Conservation (phyloP, 1,140 invertebrate species). For the Gryon sp. region DNA sequence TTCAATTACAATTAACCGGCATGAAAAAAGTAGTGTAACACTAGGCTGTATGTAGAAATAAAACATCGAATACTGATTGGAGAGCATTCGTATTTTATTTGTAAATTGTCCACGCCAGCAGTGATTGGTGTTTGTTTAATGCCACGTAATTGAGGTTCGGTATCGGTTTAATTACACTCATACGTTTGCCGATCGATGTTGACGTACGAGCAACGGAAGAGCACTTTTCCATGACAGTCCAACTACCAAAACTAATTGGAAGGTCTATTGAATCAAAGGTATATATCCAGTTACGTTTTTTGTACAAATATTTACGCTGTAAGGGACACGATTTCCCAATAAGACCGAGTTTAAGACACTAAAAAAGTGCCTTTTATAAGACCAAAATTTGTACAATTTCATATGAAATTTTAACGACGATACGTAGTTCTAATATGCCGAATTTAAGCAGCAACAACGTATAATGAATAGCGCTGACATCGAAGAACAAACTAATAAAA, state of each 20-base stretch:
- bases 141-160: constrained; percentile 23
- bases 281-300: background rate
- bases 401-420: too few species aligned
- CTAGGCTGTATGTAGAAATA: background rate
- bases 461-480: constrained; percentile 2
- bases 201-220: background rate
- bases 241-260: constrained; percentile 19
- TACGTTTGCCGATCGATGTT: constrained; percentile 14
- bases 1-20: too few species aligned
- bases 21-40: background rate
- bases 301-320: constrained; percentile 1
- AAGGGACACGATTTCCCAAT: constrained; percentile 9
- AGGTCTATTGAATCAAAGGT: constrained; percentile 28
- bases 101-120: constrained; percentile 29
- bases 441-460: too few species aligned
- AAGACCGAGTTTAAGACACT: background rate
- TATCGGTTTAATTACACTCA: constrained; percentile 24
- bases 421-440: constrained; percentile 8
- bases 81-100: background rate
- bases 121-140: constrained; percentile 28
- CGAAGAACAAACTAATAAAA: background rate
- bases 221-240: constrained; percentile 5
- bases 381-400: too few species aligned
- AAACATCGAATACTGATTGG: background rate
- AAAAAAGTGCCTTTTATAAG: background rate